A percentile compares a stretch with the other conserved stretches of the same genome.
Evolutionary conservation across 2,888 invertebrate genomes (phyloP).

Genomic region (Chydorus sphaericus): DNA sequence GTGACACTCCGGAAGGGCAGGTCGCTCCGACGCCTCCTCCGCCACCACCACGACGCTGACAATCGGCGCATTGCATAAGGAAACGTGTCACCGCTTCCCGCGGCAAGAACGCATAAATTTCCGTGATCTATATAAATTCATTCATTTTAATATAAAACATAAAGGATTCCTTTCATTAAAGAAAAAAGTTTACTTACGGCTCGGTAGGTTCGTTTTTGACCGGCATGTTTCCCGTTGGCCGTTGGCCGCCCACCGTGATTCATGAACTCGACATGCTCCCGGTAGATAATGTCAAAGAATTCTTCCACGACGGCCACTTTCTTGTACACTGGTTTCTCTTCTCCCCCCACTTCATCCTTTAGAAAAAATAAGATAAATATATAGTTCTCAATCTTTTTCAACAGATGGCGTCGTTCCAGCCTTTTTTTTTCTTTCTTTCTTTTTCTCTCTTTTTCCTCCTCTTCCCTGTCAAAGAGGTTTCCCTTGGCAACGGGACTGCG

Average conservation of each 20-base stretch:
- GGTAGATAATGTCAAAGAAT: constrained; percentile 92
- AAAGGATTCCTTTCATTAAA: background rate
- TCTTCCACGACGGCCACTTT: constrained; percentile 94
- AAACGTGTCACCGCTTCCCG: constrained; percentile 92
- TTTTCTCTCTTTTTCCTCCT: no score
- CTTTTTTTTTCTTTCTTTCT: no score
- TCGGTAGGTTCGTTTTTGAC: constrained; percentile 88
- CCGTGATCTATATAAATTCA: constrained; percentile 59
- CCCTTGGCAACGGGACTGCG: background rate
- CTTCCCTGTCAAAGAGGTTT: background rate
- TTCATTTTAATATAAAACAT: background rate
- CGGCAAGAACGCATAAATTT: constrained; percentile 88
- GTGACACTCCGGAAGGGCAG: background rate
- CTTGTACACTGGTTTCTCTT: constrained; percentile 43
- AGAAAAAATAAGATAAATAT: background rate
- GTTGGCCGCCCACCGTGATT: constrained; percentile 59
- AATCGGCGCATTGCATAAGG: constrained; percentile 84
- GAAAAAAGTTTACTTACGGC: constrained; percentile 49
- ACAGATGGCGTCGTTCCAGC: background rate
- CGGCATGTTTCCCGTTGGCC: constrained; percentile 72
- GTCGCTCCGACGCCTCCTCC: constrained; percentile 24
- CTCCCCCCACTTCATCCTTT: background rate
- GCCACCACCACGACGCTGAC: constrained; percentile 48
- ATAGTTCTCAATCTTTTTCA: background rate
- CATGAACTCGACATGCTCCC: constrained; percentile 66